These are phyloP conservation scores for Flexamia atlantica DNA, from an alignment of 2,888 invertebrate genomes.

Conservation along the genomic window DNA sequence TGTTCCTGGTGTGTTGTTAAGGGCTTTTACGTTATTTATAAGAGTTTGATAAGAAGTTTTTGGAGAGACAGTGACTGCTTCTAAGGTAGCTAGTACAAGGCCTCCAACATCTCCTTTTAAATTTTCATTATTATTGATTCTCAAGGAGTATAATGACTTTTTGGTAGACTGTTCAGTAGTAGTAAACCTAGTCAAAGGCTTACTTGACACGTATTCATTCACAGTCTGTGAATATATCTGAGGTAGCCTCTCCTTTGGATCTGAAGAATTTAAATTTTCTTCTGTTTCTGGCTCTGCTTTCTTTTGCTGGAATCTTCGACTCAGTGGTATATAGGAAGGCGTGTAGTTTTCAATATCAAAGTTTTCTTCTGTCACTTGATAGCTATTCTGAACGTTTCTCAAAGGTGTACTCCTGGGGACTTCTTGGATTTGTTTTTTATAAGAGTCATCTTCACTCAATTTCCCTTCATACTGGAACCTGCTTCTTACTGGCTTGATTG, in stretches of 20 bases:
- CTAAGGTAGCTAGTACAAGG: conserved; percentile 36
- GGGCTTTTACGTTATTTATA: not conserved
- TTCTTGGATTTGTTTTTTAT: not conserved
- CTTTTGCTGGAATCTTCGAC: not conserved
- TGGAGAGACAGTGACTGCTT: conserved; percentile 33
- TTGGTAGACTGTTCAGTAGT: not conserved
- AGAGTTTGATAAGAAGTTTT: not conserved
- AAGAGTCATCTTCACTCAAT: conserved; percentile 5
- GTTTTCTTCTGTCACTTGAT: conserved; percentile 47
- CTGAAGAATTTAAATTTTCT: conserved; percentile 13
- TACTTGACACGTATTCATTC: not conserved
- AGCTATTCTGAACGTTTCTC: conserved; percentile 3
- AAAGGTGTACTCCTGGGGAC: not conserved
- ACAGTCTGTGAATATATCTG: not conserved
- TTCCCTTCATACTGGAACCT: conserved; percentile 1
- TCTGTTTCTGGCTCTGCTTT: not conserved
- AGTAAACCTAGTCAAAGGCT: not conserved
- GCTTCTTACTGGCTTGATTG: conserved; percentile 31
- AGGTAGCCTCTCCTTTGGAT: not conserved
- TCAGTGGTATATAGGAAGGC: conserved; percentile 13
- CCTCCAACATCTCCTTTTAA: conserved; percentile 28
- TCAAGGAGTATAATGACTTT: conserved; percentile 38
- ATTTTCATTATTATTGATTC: conserved; percentile 23
- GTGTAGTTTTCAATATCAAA: conserved; percentile 9
- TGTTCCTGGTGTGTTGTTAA: conserved; percentile 4